A percentile compares a stretch with the other conserved stretches of the same genome.
These are phyloP conservation scores for Axea sp. DNA, from an alignment of 2,888 invertebrate genomes.

Conservation along the genomic window DNA sequence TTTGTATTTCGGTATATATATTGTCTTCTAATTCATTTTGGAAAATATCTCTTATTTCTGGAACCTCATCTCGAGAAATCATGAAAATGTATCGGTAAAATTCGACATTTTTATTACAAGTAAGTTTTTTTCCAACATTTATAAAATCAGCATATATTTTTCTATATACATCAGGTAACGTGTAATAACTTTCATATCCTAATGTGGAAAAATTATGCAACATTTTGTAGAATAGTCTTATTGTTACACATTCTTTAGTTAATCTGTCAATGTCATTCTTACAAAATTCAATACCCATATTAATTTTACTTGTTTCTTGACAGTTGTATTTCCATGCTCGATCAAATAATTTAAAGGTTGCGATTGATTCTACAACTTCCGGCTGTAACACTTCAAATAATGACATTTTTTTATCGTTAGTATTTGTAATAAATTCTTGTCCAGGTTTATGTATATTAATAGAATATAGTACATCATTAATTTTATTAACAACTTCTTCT, in stretches of 20 bases:
- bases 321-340: constrained; percentile 4
- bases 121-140: not conserved
- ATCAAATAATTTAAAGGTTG: constrained; percentile 19
- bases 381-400: constrained; percentile 19
- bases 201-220: not conserved
- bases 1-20: not conserved
- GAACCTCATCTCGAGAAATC: constrained; percentile 35
- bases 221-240: constrained; percentile 7
- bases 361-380: constrained; percentile 18
- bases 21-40: not conserved
- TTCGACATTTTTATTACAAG: not conserved
- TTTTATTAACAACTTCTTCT: not conserved
- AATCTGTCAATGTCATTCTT: not conserved
- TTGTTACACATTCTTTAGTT: not conserved
- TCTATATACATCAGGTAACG: constrained; percentile 25
- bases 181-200: not conserved
- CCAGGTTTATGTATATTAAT: not conserved
- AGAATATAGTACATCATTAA: constrained; percentile 5
- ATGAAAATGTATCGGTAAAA: constrained; percentile 9
- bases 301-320: not conserved
- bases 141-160: constrained; percentile 30
- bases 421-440: not conserved
- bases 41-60: constrained; percentile 41
- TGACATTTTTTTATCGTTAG: not conserved
- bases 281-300: constrained; percentile 4